Conservation (phyloP, 2,113 vertebrate genomes). For the Phalacrocorax carbo region DNA sequence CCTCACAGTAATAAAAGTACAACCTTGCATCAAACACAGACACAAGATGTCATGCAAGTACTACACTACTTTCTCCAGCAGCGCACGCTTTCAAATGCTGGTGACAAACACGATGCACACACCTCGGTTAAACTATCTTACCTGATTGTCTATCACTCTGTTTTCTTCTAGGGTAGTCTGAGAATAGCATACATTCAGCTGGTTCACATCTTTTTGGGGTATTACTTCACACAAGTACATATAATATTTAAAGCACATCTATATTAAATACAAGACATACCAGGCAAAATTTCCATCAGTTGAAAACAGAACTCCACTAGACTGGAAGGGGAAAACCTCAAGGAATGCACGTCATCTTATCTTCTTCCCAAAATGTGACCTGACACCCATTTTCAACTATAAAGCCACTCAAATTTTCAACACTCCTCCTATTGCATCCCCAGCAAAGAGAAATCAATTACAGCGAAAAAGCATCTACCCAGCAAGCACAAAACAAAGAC, state of each 20-base stretch:
- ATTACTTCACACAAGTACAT: not conserved
- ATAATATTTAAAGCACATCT: not conserved
- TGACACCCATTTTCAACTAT: not conserved
- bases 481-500: constrained; percentile 44
- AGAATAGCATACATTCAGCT: not conserved
- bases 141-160: not conserved
- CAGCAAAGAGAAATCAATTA: not conserved
- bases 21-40: not conserved
- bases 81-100: rapidly evolving
- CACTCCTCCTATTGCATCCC: not conserved
- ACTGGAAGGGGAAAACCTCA: not conserved
- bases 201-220: not conserved
- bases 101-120: not conserved
- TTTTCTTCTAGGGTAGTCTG: not conserved
- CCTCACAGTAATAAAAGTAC: not conserved
- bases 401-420: not conserved
- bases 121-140: not conserved
- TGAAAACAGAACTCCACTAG: not conserved
- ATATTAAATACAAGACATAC: not conserved
- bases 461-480: not conserved
- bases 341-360: not conserved
- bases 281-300: not conserved
- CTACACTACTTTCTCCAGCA: not conserved
- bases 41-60: not conserved
- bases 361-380: not conserved